Base-by-base conservation (phyloP, 2,797 vertebrate genomes). In the Cheirogaleus major region DNA sequence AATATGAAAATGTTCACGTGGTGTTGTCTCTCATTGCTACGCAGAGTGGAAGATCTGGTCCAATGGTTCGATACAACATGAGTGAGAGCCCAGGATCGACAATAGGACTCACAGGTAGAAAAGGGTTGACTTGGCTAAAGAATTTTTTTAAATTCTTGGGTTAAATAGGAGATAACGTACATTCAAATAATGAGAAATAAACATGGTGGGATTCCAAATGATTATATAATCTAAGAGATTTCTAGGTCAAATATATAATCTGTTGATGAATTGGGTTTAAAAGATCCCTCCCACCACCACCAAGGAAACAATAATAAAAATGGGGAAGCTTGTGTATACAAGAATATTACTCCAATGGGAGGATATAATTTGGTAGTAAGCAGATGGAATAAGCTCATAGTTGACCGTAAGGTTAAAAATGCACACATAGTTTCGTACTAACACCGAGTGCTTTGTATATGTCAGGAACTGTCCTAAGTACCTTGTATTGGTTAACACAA, bases 151-250 rank as follows among this genome's bases (percentile, higher is more conserved):
- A 35, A 23, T 25, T 25, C 6, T 30, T 78, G 65, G 23, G 38
- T 85, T 52, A 15, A 20, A 11, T 30, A 69, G 67, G 25, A 65
- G 52, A 78, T 61, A 27, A 52, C 52, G 30, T 41, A 2, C 25
- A 61, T 50, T 87, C 11, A 91, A 72, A 84, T 92, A 69, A 75
- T 93, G 35, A 50, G 79, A 83, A 94, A 6, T 7, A 84, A 94
- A 52, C 7, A 10, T n/a, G 1, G 32, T 81, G 7, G 72, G 32
- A 52, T 57, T 9, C 9, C 12, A 55, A 72, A 69, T 15, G 50
- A 78, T 43, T 72, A 38, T 83, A 23, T 41, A 25, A 89, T 59
- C 10, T 30, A 59, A 78, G 41, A 79, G 41, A 78, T 63, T 9
- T 43, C 57, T 59, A 59, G 57, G 57, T 27, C 25, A 59, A 59